Base-by-base conservation (phyloP, 2,888 invertebrate species). In the Acronicta aceris region DNA sequence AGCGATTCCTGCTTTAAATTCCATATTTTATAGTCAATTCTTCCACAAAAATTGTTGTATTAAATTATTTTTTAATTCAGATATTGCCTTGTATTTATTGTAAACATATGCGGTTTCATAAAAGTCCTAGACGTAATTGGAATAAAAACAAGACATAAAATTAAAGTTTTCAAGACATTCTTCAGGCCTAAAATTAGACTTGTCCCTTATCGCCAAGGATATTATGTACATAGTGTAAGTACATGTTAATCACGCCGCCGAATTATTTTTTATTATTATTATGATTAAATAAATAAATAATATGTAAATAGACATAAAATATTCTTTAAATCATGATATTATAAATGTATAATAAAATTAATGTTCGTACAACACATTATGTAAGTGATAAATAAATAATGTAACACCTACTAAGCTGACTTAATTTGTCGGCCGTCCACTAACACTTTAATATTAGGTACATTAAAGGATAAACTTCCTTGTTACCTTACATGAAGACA, bases 171-270 rank as follows among this genome's bases (percentile, higher is more conserved):
- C 48, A 25, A 45, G 30, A 36, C 25, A 55, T 15, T 40, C 42
- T 53, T 54, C 43, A 21, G 62, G 74, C 74, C 69, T 68, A 73
- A 47, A 7, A 33, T n/a, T 21, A 21, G 13, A 57, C 15, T 25
- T 8, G 27, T 52, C 33, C 38, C 27, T 38, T 36, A 30, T 40
- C 17, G 17, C 9, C 48, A 55, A 21, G 17, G 27, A 25, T n/a
- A n/a, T 27, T 61, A 30, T 68, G 69, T 68, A 68, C 57, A 74
- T 68, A 74, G 43, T 68, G 43, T 72, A 58, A 69, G 62, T 71
- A 72, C 59, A 59, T 66, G 47, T 25, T 65, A 61, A 53, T 43
- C 46, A 61, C 41, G 47, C 36, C 64, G 43, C 42, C 57, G 57
- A 69, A 69, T 65, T 65, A 59, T 61, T 10, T 4, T 50, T 43